A percentile compares a stretch with the other conserved stretches of the same genome.
Evolutionary conservation across 1,140 invertebrate genomes (phyloP).

Genomic region (Daktulosphaira vitifoliae): DNA sequence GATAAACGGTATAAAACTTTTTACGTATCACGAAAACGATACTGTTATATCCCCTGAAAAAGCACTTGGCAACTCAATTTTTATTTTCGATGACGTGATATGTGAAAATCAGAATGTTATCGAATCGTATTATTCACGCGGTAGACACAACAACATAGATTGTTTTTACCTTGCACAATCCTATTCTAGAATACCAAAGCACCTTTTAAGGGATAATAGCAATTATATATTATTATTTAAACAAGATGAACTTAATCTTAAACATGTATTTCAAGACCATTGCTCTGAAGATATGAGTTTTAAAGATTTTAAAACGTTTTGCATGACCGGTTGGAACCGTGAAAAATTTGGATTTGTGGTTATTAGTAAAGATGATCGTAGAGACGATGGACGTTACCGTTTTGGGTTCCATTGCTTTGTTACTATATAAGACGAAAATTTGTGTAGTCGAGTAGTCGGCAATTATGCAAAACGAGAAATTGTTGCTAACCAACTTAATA

Average conservation of each 20-base stretch:
- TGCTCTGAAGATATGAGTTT: constrained; percentile 42
- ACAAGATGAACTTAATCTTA: constrained; percentile 44
- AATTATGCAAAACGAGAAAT: not conserved
- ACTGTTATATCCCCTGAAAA: constrained; percentile 34
- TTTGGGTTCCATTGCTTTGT: too few species aligned
- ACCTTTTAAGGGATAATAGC: constrained; percentile 43
- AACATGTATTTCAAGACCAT: constrained; percentile 44
- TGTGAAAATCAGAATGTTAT: constrained; percentile 39
- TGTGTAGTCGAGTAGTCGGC: not conserved
- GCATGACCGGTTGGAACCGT: constrained; percentile 34
- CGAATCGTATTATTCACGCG: constrained; percentile 42
- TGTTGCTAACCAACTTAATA: not conserved
- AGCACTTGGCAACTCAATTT: constrained; percentile 39
- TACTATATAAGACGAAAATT: too few species aligned
- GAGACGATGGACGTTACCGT: constrained; percentile 38
- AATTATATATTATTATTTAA: constrained; percentile 44
- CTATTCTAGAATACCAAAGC: constrained; percentile 43
- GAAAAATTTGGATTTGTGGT: constrained; percentile 40
- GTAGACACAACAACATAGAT: constrained; percentile 42
- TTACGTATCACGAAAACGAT: constrained; percentile 17
- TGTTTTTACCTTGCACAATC: constrained; percentile 44
- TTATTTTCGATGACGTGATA: constrained; percentile 44
- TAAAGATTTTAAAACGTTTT: constrained; percentile 36
- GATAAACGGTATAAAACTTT: constrained; percentile 36
- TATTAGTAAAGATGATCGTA: constrained; percentile 40